phyloP scores from a whole-genome alignment of 2,797 vertebrate genomes.

The Sebastes diploproa region DNA sequence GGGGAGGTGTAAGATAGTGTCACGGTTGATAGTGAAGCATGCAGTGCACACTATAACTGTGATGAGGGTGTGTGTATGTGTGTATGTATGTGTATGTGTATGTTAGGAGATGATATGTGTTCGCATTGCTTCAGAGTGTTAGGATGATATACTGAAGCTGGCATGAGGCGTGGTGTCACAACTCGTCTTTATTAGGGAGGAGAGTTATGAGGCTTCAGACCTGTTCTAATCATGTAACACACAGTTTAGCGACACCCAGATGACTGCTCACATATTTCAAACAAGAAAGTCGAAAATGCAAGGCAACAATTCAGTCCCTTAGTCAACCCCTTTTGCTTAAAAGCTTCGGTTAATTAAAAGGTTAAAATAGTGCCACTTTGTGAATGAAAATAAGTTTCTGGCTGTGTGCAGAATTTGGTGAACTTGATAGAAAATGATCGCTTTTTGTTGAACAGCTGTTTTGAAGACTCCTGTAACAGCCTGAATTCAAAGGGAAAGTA shows the following conservation, averaged over 20 bases:
- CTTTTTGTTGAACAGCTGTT: neutral
- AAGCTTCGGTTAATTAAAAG: neutral
- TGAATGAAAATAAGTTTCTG: neutral
- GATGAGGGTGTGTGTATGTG: neutral
- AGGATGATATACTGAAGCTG: constrained; percentile 31
- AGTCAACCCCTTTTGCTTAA: neutral
- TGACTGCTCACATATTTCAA: constrained; percentile 1
- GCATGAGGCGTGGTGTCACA: constrained; percentile 12
- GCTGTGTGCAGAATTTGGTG: neutral
- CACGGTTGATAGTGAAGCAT: neutral
- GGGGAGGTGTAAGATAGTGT: no score
- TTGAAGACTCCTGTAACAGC: neutral
- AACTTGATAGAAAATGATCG: neutral
- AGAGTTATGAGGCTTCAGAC: constrained; percentile 35
- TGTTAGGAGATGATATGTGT: neutral
- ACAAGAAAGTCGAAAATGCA: neutral
- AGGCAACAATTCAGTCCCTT: neutral
- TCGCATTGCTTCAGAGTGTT: neutral
- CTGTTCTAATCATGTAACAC: constrained; percentile 30
- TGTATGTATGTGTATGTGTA: neutral
- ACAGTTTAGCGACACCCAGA: neutral
- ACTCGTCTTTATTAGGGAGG: constrained; percentile 44
- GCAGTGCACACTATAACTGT: neutral
- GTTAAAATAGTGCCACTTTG: neutral
- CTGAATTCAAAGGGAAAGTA: neutral